Base-by-base conservation (phyloP, 2,888 invertebrate genomes). In the Phorcus lineatus region DNA sequence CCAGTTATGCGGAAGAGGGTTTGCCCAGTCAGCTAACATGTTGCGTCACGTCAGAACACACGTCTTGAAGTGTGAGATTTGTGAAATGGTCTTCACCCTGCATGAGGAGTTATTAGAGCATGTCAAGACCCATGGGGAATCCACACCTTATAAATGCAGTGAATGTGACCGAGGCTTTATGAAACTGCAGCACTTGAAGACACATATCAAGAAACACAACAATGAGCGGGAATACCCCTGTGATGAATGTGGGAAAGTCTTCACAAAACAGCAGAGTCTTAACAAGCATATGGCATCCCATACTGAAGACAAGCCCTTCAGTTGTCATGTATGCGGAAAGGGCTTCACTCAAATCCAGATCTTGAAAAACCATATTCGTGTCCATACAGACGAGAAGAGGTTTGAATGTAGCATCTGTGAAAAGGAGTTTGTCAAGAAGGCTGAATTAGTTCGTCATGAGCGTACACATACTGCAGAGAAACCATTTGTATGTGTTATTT, bases 11-110 rank as follows among this genome's bases (percentile, higher is more conserved):
- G 70, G 70, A 19, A 17, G 70, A 70, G 70, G 70, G 6, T 70
- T 70, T 19, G 70, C 70, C 17, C 70, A 70, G 70, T 70, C 70
- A 7, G 70, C 70, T 40, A 70, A 70, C 70, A 70, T 70, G 70
- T 36, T 70, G 70, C 36, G 70, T 17, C 70, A 70, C 17, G 70
- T 70, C 17, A 16, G 70, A 31, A 70, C 70, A 16, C 70, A 70
- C n/a, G 70, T 70, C 31, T 40, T 70, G 19, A 70, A 70, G 40
- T 70, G 70, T 40, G 70, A 70, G 70, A 70, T 36, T 9, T 70
- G 70, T 40, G 70, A 70, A 16, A 70, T 70, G 70, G 70, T 70
- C 19, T 70, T 70, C 36, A 70, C 70, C 40, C 40, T 70, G 70
- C 70, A 70, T 7, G 70, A 70, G 70, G 70, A 70, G 70, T 19